Evolutionary conservation across 2,113 vertebrate species (phyloP).

Genomic region (Semnornis frantzii): DNA sequence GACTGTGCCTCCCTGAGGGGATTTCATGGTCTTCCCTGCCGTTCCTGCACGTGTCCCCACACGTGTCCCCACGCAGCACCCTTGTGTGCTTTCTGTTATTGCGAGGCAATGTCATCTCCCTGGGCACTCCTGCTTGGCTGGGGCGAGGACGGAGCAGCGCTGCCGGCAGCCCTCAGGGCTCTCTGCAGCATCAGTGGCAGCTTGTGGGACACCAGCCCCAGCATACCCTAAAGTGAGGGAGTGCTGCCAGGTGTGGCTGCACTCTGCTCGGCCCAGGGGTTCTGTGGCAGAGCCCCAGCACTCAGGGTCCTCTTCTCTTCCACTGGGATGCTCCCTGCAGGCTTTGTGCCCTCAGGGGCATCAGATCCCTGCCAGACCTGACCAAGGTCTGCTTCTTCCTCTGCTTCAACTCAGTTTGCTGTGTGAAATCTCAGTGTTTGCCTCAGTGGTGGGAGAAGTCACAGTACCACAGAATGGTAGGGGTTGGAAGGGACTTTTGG

Average conservation of each 20-base stretch:
- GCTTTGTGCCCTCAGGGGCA: neutral
- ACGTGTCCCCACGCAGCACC: neutral
- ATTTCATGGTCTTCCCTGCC: neutral
- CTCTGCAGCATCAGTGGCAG: neutral
- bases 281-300: no score
- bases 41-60: accelerated
- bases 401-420: neutral
- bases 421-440: neutral
- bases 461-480: no score
- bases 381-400: neutral
- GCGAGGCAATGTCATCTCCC: no score
- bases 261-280: neutral
- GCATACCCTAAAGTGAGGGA: neutral
- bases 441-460: neutral
- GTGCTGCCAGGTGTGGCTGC: neutral
- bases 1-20: neutral
- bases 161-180: no score
- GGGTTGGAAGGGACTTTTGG: no score
- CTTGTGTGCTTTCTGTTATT: neutral
- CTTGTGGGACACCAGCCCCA: neutral
- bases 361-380: neutral
- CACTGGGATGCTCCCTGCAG: neutral
- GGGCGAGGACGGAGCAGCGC: neutral
- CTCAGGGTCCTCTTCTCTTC: neutral
- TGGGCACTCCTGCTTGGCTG: neutral